Evolutionary conservation across 1,140 invertebrate species (phyloP), one percentile per base, ranked within the genome.

Genomic region (Planococcus citri): DNA sequence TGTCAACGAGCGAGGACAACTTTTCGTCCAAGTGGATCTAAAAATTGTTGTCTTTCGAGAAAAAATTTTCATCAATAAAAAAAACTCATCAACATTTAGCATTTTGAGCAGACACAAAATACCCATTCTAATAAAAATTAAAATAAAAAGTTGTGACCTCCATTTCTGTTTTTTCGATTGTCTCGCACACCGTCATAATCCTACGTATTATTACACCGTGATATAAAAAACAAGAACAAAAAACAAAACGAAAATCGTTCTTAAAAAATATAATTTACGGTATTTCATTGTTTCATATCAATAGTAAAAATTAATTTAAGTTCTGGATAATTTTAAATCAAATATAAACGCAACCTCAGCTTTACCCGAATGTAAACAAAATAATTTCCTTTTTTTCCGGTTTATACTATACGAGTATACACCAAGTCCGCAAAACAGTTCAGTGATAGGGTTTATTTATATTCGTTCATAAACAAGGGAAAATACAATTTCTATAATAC

Each of bases 381-480:
- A 51, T 51, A 51, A 51, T 51, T 51, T 51, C 41, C 41, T 51
- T 51, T 51, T 51, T 51, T 51, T 33, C 29, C 6, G 4, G 3
- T 51, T 17, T 4, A 3, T 51, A 6, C 29, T 33, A 33, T 12
- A 12, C 12, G 12, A 6, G 12, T 33, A 33, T 6, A 51, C 17
- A 64, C 21, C 10, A 21, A 25, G 60, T 25, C 60, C 25, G 60
- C 20, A 22, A 3, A 64, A 64, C 25, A 64, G 51, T 58, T 58
- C 21, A n/a, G 60, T 64, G 60, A 64, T 64, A 64, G 60, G 60
- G 60, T 27, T 64, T 64, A 64, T 64, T 64, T 64, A 27, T 27
- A 64, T 64, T 24, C 60, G 25, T 25, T 64, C 60, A 64, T 64
- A 64, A 64, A 64, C 60, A 64, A 64, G 60, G 25, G 20, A 20